Evolutionary conservation across 2,113 vertebrate genomes (phyloP), one percentile per base, ranked within the genome.

Genomic region (Tachysurus vachellii): DNA sequence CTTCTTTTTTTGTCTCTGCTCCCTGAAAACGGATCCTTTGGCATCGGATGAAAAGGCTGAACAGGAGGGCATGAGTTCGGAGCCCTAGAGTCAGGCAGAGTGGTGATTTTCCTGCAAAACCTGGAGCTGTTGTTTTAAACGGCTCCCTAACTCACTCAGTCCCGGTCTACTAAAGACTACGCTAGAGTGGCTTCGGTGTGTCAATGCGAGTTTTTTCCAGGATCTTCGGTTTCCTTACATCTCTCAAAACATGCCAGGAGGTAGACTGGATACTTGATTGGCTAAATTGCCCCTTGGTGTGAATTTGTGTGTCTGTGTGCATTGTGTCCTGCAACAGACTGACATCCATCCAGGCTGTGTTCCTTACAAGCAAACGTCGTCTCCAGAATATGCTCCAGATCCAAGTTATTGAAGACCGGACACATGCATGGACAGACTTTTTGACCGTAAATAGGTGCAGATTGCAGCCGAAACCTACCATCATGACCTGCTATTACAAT

Each of bases 21-120:
- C 36, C 56, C 82, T 87, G 88, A 80, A 89, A 83, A 87, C 83
- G 79, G 85, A 90, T 90, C 85, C 89, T 59, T 79, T 88, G 89
- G 83, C 88, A 85, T 83, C 64, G 71, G 80, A 88, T 90, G 82
- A 82, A 87, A 87, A 88, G 56, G 56, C 26, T 84, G 75, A 71
- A 85, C 75, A 88, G 62, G 54, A 86, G 61, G n/a, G 54, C 28
- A 54, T 59, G 26, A 54, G 16, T 17, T 28, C 26, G 79, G 31
- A 12, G 28, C 16, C 28, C 53, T 16, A 5, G 16, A 80, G 4
- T 81, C 79, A 2, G 21, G 14, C 50, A n/a, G 47, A 26, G 26
- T 17, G 28, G 26, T 28, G 76, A 56, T 31, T 79, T 79, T 31
- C 26, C 50, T 79, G 6, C 53, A 31, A 31, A 31, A 13, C 47